A percentile compares a stretch with the other conserved stretches of the same genome.
Conservation (phyloP, 2,888 invertebrate species). For the Adelphocoris suturalis region DNA sequence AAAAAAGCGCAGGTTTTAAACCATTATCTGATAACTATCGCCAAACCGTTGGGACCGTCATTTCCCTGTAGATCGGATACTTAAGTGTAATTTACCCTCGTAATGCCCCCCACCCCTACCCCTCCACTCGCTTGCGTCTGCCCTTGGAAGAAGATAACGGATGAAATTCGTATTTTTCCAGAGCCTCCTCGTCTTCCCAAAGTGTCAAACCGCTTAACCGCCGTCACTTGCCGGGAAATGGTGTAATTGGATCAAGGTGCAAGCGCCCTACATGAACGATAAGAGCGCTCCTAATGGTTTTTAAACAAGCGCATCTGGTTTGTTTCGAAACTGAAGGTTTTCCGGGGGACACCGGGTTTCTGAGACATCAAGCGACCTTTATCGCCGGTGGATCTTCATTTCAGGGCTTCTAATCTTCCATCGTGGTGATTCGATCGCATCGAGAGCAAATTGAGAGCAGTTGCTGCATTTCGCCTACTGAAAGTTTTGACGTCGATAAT, state of each 20-base stretch:
- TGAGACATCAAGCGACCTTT: background rate
- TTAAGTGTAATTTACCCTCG: conserved; percentile 25
- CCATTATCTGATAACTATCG: conserved; percentile 28
- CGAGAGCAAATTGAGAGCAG: background rate
- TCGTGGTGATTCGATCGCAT: background rate
- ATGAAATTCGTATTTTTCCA: conserved; percentile 7
- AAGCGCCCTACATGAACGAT: conserved; percentile 19
- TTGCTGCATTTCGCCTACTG: too few relatives aligned
- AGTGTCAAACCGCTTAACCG: conserved; percentile 51
- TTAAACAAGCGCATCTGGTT: conserved; percentile 54
- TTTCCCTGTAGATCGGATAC: background rate
- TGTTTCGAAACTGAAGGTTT: background rate
- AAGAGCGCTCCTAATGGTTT: conserved; percentile 20
- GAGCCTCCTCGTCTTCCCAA: background rate
- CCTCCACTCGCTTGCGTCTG: too few relatives aligned
- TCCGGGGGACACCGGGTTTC: background rate
- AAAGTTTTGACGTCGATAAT: too few relatives aligned
- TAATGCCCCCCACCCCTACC: background rate
- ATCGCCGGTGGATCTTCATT: background rate
- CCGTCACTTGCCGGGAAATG: conserved; percentile 26
- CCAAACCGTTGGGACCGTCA: background rate
- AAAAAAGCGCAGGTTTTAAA: background rate
- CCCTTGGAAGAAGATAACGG: background rate
- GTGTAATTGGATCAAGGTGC: conserved; percentile 46
- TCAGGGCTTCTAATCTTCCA: background rate